Conservation (phyloP, 2,797 vertebrate genomes). For the Serranus cabrilla region DNA sequence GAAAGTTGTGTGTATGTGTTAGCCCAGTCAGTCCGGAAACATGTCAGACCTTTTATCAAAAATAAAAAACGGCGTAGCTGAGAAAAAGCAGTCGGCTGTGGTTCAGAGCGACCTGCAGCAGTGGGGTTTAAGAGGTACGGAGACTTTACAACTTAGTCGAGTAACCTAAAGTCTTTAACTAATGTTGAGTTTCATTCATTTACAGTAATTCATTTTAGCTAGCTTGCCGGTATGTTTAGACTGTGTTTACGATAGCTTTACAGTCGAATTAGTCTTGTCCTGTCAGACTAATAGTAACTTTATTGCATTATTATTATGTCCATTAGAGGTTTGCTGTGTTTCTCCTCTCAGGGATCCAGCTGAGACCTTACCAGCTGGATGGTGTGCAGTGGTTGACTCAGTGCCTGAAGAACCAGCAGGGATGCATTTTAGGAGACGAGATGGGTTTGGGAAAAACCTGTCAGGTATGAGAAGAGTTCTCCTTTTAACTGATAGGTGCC, state of each 20-base stretch:
- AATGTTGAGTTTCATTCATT: background rate
- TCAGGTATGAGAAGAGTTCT: conserved; percentile 84
- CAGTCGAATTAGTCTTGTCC: background rate
- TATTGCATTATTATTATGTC: background rate
- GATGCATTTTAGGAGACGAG: conserved; percentile 95
- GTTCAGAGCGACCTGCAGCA: conserved; percentile 73
- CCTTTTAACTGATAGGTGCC: no score
- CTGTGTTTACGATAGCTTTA: background rate
- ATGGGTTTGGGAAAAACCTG: conserved; percentile 98
- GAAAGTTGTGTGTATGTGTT: no score
- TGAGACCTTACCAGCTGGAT: conserved; percentile 90
- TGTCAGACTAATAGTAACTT: no score
- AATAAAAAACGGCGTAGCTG: conserved; percentile 54
- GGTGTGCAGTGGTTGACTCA: conserved; percentile 91
- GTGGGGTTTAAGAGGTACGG: conserved; percentile 82
- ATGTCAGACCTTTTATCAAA: conserved; percentile 76
- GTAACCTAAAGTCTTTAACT: background rate
- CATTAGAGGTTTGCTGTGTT: background rate
- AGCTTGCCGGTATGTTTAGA: background rate
- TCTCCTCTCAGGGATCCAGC: conserved; percentile 82
- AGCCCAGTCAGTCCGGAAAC: background rate
- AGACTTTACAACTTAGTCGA: background rate
- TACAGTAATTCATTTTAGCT: background rate
- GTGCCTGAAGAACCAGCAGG: conserved; percentile 85
- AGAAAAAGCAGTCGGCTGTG: conserved; percentile 64